Base-by-base conservation (phyloP, 1,140 invertebrate genomes). In the Anoplophora glabripennis region DNA sequence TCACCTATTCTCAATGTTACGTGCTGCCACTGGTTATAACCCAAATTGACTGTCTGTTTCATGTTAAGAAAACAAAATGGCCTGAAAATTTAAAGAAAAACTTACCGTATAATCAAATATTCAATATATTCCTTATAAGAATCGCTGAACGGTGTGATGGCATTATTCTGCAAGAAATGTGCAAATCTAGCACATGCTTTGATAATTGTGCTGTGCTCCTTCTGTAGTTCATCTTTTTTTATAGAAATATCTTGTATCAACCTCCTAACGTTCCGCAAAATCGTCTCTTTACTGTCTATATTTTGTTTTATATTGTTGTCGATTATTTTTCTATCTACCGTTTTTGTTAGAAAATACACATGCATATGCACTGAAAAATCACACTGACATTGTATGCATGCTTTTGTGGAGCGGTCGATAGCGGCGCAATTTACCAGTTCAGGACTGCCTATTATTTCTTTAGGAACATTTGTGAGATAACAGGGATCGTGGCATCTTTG, bases 401-500 rank as follows among this genome's bases (percentile, higher is more conserved):
- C 52, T 64, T 62, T 56, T 36, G 48, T 47, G 4, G 37, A 46
- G 17, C 49, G n/a, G 1, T 36, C 38, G 65, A 73, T 73, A n/a
- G 68, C 64, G 36, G 67, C 53, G 47, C 72, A 73, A 18, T 67
- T 18, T n/a, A 66, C 53, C 38, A 73, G 48, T 42, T 64, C 63
- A 0, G 66, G 58, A 36, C 49, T 41, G 18, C 69, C 69, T 28
- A 73, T 64, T 3, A 71, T 57, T 41, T 73, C 70, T 49, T 58
- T 63, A n/a, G 61, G 62, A 8, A 73, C 66, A 46, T 69, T 69
- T 4, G 5, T 53, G 2, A 73, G 54, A 51, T 67, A 66, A 49
- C 72, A 73, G 7, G 70, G 69, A 61, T 66, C 57, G 38, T 73
- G 72, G 53, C 73, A 75, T 52, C 68, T 53, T 33, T 69, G 67